A percentile compares a stretch with the other conserved stretches of the same genome.
Conservation (phyloP, 2,888 invertebrate genomes). For the Apomyelois bistriatella region DNA sequence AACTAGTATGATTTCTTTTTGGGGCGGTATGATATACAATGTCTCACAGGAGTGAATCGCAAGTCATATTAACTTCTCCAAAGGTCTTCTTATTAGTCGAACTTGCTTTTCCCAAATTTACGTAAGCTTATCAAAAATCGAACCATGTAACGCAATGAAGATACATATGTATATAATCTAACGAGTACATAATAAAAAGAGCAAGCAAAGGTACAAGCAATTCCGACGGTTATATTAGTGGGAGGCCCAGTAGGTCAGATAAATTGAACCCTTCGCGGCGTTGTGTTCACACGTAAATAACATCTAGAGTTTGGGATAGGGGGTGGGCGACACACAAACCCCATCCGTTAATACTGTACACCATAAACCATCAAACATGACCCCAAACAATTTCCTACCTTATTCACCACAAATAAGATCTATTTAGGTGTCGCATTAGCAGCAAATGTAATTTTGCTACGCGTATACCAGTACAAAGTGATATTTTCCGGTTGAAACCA, state of each 20-base stretch:
- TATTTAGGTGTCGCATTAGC: constrained; percentile 9
- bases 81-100: no score
- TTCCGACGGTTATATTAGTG: constrained; percentile 71
- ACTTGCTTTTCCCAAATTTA: no score
- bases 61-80: no score
- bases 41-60: no score
- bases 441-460: constrained; percentile 25
- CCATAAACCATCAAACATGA: constrained; percentile 16
- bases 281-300: constrained; percentile 80
- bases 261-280: constrained; percentile 76
- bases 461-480: constrained; percentile 42
- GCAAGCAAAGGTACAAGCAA: constrained; percentile 52
- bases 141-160: no score
- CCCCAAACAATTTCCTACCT: constrained; percentile 28
- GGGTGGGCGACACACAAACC: constrained; percentile 49
- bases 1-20: no score
- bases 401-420: constrained; percentile 30
- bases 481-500: constrained; percentile 47
- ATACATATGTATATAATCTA: constrained; percentile 13
- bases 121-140: no score
- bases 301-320: constrained; percentile 66
- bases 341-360: constrained; percentile 32
- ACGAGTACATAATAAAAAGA: constrained; percentile 27
- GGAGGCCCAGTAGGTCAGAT: constrained; percentile 79
- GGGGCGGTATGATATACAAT: no score